Base-by-base conservation (phyloP, 2,888 invertebrate genomes). In the Mythimna loreyi region DNA sequence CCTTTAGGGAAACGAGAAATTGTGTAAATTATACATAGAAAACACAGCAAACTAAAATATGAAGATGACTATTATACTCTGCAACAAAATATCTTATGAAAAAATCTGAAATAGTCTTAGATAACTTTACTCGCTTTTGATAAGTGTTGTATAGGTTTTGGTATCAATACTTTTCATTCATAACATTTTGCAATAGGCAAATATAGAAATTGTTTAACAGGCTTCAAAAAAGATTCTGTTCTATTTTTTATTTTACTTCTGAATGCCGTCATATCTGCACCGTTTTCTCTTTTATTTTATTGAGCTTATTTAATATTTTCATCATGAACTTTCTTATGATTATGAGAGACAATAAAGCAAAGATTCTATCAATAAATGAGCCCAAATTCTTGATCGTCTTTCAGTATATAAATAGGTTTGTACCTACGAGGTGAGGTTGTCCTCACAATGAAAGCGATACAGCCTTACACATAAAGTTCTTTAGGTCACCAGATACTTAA, bases 401-500 rank as follows among this genome's bases (percentile, higher is more conserved):
- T 16, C 1, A 56, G 0, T 30, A 69, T 3, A n/a, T 9, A 9
- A 7, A 23, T 28, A 36, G 36, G 16, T n/a, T n/a, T n/a, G n/a
- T n/a, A n/a, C n/a, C n/a, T n/a, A n/a, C n/a, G n/a, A n/a, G n/a
- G n/a, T n/a, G n/a, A n/a, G n/a, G n/a, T n/a, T n/a, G n/a, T n/a
- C n/a, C n/a, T n/a, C n/a, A n/a, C 23, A 25, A 56, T 28, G 30
- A 40, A 50, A 50, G 21, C 23, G 2, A 23, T 45, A 36, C n/a
- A 72, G n/a, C 52, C 52, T 56, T 36, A 62, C 50, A 55, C 49
- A 43, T 65, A n/a, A 64, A 68, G 50, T 66, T 66, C 62, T 70
- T 67, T 80, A 77, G 73, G 73, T 80, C 77, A 74, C 65, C 58
- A 6, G 47, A 52, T 25, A 63, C 43, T 59, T 63, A 56, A 62